These are phyloP conservation scores for Alsophila aescularia DNA, from an alignment of 2,888 invertebrate species.

Conservation along the genomic window DNA sequence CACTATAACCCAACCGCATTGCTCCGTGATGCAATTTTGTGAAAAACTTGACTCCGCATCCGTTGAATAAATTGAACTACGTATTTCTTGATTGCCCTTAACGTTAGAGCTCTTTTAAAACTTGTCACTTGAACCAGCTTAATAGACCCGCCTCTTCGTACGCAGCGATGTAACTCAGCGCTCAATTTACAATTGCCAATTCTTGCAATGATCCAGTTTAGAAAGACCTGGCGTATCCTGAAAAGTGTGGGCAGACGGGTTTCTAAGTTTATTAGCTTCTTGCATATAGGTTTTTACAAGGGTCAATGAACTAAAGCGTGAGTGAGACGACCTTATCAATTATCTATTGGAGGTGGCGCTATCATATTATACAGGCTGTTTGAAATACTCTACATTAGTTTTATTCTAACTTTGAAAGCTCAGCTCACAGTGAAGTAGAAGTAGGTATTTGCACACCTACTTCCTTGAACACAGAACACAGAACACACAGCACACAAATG, in stretches of 20 bases:
- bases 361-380: conserved; percentile 54
- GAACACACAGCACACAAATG: too few species aligned
- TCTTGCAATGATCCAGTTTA: conserved; percentile 1
- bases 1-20: conserved; percentile 37
- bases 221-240: conserved; percentile 8
- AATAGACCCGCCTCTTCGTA: conserved; percentile 1
- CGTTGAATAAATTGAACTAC: conserved; percentile 41
- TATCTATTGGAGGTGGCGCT: conserved; percentile 63
- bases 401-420: too few species aligned
- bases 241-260: conserved; percentile 13
- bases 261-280: conserved; percentile 35
- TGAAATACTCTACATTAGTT: conserved; percentile 2
- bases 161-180: neutral
- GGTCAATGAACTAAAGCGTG: conserved; percentile 72
- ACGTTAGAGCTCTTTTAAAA: conserved; percentile 28
- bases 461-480: too few species aligned
- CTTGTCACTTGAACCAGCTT: conserved; percentile 10
- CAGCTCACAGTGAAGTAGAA: too few species aligned
- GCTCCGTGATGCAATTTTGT: conserved; percentile 40
- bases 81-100: conserved; percentile 38
- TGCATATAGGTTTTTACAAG: conserved; percentile 47
- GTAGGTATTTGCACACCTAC: too few species aligned
- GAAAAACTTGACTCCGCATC: conserved; percentile 53
- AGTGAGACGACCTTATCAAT: conserved; percentile 75
- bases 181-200: conserved; percentile 8